Percentiles rank a stretch among this genome's conserved stretches.
Conservation (phyloP, 2,113 vertebrate species). For the Petromus typicus region DNA sequence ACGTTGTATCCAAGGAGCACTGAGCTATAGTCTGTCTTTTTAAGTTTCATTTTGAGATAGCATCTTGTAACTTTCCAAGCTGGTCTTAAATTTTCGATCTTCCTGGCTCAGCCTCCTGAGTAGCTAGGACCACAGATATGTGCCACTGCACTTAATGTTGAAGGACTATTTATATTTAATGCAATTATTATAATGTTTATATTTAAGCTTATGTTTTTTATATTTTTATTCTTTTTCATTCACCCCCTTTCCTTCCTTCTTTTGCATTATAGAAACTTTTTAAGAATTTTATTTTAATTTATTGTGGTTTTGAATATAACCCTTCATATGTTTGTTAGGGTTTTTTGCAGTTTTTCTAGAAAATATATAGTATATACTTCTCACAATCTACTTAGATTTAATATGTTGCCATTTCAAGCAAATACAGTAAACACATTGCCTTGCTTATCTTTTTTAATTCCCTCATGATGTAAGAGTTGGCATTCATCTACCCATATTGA, state of each 20-base stretch:
- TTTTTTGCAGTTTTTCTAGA: not conserved
- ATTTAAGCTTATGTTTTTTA: not conserved
- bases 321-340: not conserved
- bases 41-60: not conserved
- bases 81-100: not conserved
- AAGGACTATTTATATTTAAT: slow-evolving; percentile 54
- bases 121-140: not conserved
- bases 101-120: not conserved
- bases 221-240: not conserved
- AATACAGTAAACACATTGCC: not conserved
- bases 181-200: slow-evolving; percentile 26
- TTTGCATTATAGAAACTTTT: slow-evolving; percentile 29
- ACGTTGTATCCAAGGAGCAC: not conserved
- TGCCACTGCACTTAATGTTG: not conserved
- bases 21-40: not conserved
- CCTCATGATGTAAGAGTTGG: not conserved
- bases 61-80: not conserved
- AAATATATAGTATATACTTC: not conserved
- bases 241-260: not conserved
- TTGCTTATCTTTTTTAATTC: not conserved
- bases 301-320: not conserved
- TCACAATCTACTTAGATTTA: slow-evolving; percentile 13
- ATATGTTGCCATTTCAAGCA: not conserved
- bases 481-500: not conserved
- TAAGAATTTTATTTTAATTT: slow-evolving; percentile 18